Conservation (phyloP, 2,888 invertebrate genomes). For the Eledona agricola region DNA sequence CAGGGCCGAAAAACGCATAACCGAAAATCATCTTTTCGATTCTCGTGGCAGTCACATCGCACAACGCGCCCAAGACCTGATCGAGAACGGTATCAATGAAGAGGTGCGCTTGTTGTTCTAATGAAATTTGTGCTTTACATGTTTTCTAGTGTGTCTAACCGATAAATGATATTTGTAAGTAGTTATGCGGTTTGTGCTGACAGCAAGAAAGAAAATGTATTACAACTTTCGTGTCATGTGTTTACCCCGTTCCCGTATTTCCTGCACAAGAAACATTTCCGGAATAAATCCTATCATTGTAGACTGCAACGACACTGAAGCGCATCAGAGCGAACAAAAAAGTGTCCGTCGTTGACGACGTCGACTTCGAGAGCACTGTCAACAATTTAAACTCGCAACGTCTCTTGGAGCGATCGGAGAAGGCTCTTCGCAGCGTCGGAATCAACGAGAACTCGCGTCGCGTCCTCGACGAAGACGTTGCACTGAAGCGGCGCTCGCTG, state of each 20-base stretch:
- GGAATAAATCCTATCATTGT: conserved; percentile 51
- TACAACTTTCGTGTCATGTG: neutral
- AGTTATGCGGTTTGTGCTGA: no score
- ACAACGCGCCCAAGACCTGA: conserved; percentile 59
- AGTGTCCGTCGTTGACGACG: conserved; percentile 69
- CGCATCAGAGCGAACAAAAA: conserved; percentile 71
- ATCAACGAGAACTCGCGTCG: conserved; percentile 67
- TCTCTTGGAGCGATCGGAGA: conserved; percentile 69
- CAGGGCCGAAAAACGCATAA: conserved; percentile 63
- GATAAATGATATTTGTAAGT: no score
- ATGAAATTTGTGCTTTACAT: conserved; percentile 1
- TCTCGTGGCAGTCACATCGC: conserved; percentile 68
- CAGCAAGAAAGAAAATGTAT: no score
- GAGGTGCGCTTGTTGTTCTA: conserved; percentile 54
- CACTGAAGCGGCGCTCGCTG: conserved; percentile 62
- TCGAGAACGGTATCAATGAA: conserved; percentile 64
- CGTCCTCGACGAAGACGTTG: conserved; percentile 52
- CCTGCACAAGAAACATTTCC: neutral
- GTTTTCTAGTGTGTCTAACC: conserved; percentile 10
- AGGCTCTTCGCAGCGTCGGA: conserved; percentile 72
- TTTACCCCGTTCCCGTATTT: neutral
- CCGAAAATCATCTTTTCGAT: conserved; percentile 71
- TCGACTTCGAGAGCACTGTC: conserved; percentile 71
- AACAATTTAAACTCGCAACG: conserved; percentile 68
- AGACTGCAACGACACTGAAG: conserved; percentile 69